Evolutionary conservation across 2,888 invertebrate genomes (phyloP).

Genomic region (Plagiodera versicolora): DNA sequence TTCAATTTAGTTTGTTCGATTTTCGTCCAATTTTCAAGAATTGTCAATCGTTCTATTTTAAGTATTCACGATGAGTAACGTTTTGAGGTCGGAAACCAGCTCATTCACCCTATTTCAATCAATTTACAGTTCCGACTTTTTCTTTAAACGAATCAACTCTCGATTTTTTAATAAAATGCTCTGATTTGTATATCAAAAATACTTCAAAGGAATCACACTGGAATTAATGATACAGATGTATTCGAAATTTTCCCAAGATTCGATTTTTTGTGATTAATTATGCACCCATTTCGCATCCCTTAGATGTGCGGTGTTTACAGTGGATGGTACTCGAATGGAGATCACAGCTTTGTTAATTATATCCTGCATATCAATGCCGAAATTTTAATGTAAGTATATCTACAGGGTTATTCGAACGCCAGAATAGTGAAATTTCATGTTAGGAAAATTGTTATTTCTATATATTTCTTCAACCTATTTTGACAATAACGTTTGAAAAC

Average conservation of each 20-base stretch:
- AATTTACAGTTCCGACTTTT: no score
- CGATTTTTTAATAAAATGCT: no score
- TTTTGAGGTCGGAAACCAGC: no score
- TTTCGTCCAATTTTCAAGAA: no score
- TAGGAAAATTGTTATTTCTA: no score
- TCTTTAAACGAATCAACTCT: no score
- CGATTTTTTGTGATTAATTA: constrained; percentile 27
- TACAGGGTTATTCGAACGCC: constrained; percentile 11
- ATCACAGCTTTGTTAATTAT: constrained; percentile 29
- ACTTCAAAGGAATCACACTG: not conserved
- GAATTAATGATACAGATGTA: not conserved
- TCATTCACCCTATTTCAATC: no score
- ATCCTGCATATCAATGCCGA: constrained; percentile 30
- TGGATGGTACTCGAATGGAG: constrained; percentile 23
- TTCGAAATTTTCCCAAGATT: not conserved
- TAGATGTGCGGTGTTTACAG: constrained; percentile 18
- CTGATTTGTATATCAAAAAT: not conserved
- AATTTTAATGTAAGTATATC: constrained; percentile 13
- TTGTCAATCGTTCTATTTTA: no score
- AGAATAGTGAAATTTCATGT: not conserved
- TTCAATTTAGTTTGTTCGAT: no score
- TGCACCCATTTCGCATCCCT: constrained; percentile 26
- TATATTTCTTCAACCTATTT: no score
- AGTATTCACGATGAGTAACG: no score
- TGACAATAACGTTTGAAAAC: no score